Evolutionary conservation across 2,113 vertebrate species (phyloP).

Genomic region (Danionella cerebrum): DNA sequence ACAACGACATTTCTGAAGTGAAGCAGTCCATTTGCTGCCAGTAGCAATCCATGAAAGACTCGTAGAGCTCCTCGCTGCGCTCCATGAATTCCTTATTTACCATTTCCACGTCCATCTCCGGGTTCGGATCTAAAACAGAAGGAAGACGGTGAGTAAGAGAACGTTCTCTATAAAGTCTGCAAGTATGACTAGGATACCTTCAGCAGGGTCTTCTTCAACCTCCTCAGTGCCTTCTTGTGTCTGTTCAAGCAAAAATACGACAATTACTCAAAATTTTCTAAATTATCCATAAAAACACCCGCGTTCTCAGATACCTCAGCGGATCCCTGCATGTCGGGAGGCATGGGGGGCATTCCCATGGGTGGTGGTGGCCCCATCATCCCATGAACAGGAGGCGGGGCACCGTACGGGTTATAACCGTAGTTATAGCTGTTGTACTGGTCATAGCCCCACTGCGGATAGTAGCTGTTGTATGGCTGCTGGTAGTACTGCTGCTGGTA

Average conservation of each 20-base stretch:
- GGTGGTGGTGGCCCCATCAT: slow-evolving; percentile 61
- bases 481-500: slow-evolving; percentile 69
- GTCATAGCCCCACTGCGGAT: slow-evolving; percentile 74
- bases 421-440: slow-evolving; percentile 66
- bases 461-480: slow-evolving; percentile 61
- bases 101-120: slow-evolving; percentile 70
- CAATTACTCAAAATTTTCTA: neutral
- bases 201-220: slow-evolving; percentile 52
- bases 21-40: slow-evolving; percentile 84
- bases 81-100: slow-evolving; percentile 84
- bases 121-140: slow-evolving; percentile 53
- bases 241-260: slow-evolving; percentile 36
- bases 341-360: slow-evolving; percentile 50
- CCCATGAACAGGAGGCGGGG: slow-evolving; percentile 59
- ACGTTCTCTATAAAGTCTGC: neutral
- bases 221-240: slow-evolving; percentile 49
- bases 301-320: slow-evolving; percentile 46
- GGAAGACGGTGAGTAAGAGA: neutral
- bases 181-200: slow-evolving; percentile 50
- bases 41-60: slow-evolving; percentile 81
- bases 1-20: slow-evolving; percentile 65
- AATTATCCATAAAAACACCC: neutral
- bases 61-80: slow-evolving; percentile 83
- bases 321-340: slow-evolving; percentile 47
- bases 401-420: slow-evolving; percentile 61